Evolutionary conservation across 2,888 invertebrate genomes (phyloP).

Genomic region (Volucella inflata): DNA sequence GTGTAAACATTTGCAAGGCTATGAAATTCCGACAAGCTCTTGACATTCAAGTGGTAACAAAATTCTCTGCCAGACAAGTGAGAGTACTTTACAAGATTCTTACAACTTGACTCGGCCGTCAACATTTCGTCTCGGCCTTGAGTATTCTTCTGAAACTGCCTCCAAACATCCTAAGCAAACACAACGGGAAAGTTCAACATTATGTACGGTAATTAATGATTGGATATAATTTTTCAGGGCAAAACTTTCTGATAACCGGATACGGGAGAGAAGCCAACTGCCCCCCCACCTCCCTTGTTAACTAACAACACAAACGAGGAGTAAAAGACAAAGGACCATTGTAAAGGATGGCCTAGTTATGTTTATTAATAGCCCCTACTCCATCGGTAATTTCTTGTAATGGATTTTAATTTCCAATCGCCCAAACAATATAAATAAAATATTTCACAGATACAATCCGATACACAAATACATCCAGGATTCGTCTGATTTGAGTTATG

Average conservation of each 20-base stretch:
- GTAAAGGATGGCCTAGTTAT: neutral
- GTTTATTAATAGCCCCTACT: slow-evolving; percentile 37
- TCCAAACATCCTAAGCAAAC: slow-evolving; percentile 21
- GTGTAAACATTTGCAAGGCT: too few relatives aligned
- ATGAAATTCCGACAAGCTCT: too few relatives aligned
- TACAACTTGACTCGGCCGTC: too few relatives aligned
- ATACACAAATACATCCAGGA: slow-evolving; percentile 21
- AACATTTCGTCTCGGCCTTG: neutral
- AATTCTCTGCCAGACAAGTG: too few relatives aligned
- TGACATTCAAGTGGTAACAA: too few relatives aligned
- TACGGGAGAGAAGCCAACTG: too few relatives aligned
- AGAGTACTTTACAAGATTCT: too few relatives aligned
- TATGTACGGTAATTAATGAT: neutral
- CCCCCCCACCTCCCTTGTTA: too few relatives aligned
- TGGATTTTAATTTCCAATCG: slow-evolving; percentile 69
- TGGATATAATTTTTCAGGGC: neutral
- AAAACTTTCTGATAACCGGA: too few relatives aligned
- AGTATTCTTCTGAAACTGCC: neutral
- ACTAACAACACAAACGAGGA: too few relatives aligned
- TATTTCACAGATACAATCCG: slow-evolving; percentile 40
- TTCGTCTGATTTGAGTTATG: slow-evolving; percentile 52
- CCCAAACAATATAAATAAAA: slow-evolving; percentile 65
- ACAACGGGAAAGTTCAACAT: slow-evolving; percentile 14
- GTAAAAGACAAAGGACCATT: neutral
- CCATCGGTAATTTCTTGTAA: slow-evolving; percentile 41